Evolutionary conservation across 30 jellyfish, hydroid and myxozoan species (phyloP).

Genomic region (Hydractinia symbiolongicarpus): DNA sequence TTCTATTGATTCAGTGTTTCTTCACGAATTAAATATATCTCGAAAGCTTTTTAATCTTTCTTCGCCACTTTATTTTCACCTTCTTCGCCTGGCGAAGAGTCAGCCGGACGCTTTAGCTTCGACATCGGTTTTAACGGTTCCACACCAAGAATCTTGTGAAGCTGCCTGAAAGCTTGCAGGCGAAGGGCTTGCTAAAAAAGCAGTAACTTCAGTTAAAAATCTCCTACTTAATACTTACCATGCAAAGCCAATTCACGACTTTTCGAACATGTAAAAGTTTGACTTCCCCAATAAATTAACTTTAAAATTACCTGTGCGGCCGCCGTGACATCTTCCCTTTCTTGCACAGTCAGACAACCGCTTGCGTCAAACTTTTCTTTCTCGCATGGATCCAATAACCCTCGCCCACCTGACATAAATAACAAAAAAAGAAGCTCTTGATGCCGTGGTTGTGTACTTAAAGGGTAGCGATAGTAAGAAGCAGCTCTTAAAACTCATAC

Average conservation of each 20-base stretch:
- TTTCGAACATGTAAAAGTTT: no score
- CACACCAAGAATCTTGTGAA: conserved; percentile 74
- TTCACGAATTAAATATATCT: no score
- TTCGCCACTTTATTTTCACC: conserved; percentile 1
- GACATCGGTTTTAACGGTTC: conserved; percentile 59
- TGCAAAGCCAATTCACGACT: no score
- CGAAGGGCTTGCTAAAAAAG: conserved; percentile 73
- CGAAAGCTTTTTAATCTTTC: background rate
- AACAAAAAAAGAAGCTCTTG: background rate
- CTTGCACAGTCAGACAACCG: conserved; percentile 58
- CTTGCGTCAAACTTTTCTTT: conserved; percentile 77
- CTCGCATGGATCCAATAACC: conserved; percentile 91
- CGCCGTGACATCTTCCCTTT: conserved; percentile 87
- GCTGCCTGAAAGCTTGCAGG: conserved; percentile 71
- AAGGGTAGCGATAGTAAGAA: no score
- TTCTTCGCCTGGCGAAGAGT: background rate
- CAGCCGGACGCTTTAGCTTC: conserved; percentile 7
- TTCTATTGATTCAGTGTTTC: no score
- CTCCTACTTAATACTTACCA: background rate
- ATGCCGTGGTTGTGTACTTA: no score
- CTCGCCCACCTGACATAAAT: conserved; percentile 60
- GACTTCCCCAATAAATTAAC: no score
- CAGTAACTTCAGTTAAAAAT: background rate
- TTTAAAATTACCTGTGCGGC: conserved; percentile 77
- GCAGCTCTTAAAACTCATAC: background rate